Conservation (phyloP, 2,888 invertebrate species). For the Linyphia triangularis region DNA sequence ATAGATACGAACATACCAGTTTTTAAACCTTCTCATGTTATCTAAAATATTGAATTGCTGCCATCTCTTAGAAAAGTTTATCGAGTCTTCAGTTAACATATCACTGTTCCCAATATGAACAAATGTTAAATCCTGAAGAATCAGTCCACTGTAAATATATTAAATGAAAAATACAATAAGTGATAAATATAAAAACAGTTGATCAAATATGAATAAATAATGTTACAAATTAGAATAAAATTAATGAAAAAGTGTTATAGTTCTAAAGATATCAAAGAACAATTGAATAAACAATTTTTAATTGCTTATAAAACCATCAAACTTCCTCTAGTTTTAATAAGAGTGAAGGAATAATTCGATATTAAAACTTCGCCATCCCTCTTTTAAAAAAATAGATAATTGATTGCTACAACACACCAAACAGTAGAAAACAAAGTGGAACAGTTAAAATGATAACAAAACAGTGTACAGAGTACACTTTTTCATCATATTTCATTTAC, state of each 20-base stretch:
- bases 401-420: no score
- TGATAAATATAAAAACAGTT: neutral
- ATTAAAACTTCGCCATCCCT: no score
- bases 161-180: neutral
- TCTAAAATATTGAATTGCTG: constrained; percentile 99
- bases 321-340: no score
- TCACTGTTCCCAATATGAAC: constrained; percentile 98
- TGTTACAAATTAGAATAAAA: neutral
- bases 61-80: constrained; percentile 99
- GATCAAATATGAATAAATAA: neutral
- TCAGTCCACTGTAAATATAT: constrained; percentile 88
- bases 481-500: no score
- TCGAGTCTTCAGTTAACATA: constrained; percentile 88
- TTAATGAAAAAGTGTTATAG: neutral
- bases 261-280: neutral
- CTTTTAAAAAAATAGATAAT: no score
- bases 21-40: constrained; percentile 98
- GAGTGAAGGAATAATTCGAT: no score
- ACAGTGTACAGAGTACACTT: no score
- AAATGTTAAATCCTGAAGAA: constrained; percentile 98
- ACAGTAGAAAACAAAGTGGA: no score
- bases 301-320: no score
- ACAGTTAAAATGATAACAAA: no score
- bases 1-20: constrained; percentile 90
- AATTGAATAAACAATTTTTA: no score